Percentiles rank a stretch among this genome's conserved stretches.
Evolutionary conservation across 2,888 invertebrate genomes (phyloP).

Genomic region (Acleris literana): DNA sequence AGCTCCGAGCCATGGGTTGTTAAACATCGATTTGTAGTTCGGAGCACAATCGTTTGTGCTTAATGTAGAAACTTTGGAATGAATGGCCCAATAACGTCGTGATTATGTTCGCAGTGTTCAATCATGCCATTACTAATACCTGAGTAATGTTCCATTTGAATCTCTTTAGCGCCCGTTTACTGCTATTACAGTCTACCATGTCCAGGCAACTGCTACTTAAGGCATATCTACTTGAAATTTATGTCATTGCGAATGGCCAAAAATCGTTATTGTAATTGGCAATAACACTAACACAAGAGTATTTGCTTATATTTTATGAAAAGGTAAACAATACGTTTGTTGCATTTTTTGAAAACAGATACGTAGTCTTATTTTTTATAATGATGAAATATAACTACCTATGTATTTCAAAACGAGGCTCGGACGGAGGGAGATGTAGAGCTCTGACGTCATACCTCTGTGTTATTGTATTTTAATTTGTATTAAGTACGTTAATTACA

Average conservation of each 20-base stretch:
- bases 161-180: slow-evolving; percentile 34
- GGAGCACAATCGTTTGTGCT: slow-evolving; percentile 55
- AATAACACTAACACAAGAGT: too few species aligned
- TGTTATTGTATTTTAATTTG: too few species aligned
- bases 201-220: slow-evolving; percentile 21
- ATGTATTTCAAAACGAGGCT: too few species aligned
- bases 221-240: slow-evolving; percentile 13
- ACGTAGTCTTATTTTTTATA: too few species aligned
- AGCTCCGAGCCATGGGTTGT: slow-evolving; percentile 65
- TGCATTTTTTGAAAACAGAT: too few species aligned
- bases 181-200: slow-evolving; percentile 21
- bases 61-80: slow-evolving; percentile 55
- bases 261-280: too few species aligned
- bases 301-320: too few species aligned
- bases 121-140: slow-evolving; percentile 47
- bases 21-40: slow-evolving; percentile 71
- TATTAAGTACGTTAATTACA: too few species aligned
- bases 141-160: slow-evolving; percentile 33
- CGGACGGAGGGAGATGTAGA: too few species aligned
- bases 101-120: slow-evolving; percentile 44
- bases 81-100: slow-evolving; percentile 37
- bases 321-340: too few species aligned
- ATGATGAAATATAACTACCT: too few species aligned
- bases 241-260: background rate
- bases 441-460: too few species aligned